Evolutionary conservation across 2,113 vertebrate genomes (phyloP).

Genomic region (Tauraco erythrolophus): DNA sequence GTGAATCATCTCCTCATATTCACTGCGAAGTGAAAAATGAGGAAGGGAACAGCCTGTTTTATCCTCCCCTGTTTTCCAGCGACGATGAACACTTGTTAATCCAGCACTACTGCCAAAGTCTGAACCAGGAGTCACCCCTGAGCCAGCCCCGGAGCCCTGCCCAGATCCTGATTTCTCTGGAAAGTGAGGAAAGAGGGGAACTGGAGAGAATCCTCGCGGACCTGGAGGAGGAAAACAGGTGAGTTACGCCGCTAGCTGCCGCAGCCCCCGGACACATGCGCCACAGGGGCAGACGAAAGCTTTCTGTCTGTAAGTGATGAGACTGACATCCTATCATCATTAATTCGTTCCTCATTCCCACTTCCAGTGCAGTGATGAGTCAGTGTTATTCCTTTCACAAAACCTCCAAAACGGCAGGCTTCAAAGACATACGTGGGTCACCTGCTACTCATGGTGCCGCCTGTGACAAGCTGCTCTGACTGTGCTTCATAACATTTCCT

Average conservation of each 20-base stretch:
- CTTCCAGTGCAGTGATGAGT: background rate
- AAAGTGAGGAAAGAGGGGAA: conserved; percentile 97
- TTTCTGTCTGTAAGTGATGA: background rate
- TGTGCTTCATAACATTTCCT: background rate
- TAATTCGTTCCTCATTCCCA: background rate
- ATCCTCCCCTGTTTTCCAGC: conserved; percentile 78
- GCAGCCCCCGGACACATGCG: rapidly evolving
- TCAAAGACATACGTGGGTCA: background rate
- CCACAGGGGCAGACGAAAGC: background rate
- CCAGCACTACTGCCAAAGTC: conserved; percentile 99
- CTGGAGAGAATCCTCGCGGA: conserved; percentile 95
- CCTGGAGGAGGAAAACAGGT: conserved; percentile 98
- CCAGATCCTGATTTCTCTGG: conserved; percentile 99
- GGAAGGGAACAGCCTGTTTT: conserved; percentile 57
- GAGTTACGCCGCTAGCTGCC: conserved; percentile 20
- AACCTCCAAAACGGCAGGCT: background rate
- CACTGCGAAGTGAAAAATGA: conserved; percentile 1
- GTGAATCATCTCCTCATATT: background rate
- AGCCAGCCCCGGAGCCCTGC: conserved; percentile 91
- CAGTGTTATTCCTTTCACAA: background rate
- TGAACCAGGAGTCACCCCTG: conserved; percentile 98
- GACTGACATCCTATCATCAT: background rate
- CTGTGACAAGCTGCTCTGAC: background rate
- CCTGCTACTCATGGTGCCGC: background rate
- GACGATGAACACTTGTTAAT: conserved; percentile 99